Evolutionary conservation across 2,888 invertebrate genomes (phyloP), one percentile per base, ranked within the genome.

Genomic region (Caenorhabditis afra): DNA sequence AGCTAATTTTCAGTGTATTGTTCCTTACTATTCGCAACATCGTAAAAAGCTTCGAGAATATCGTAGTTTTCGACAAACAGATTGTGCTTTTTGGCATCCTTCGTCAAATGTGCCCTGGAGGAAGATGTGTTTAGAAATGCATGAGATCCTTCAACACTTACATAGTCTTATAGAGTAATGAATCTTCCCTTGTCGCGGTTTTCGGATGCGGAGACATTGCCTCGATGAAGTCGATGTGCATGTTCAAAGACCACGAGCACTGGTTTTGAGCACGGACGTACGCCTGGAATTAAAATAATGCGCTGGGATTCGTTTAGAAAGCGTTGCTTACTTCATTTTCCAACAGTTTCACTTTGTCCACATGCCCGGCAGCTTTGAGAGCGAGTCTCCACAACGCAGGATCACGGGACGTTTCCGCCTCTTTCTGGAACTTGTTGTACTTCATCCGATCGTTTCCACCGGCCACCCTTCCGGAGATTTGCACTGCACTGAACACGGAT

Each of bases 381-480:
- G 50, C 68, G 29, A 76, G 18, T 52, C 76, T 57, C 68, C 68
- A 76, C 0, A 76, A 22, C 3, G 64, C 47, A 16, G 76, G 68
- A 45, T 76, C 76, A 1, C 16, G 55, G 22, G 53, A 18, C 0
- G 11, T 35, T 44, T 16, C 10, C n/a, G 64, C 57, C 18, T 44
- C 39, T 20, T 53, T 18, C 20, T n/a, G 11, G 20, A 12, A 39
- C 5, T 37, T 20, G 3, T n/a, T n/a, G 18, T 18, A 58, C 18
- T 50, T 7, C 18, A 45, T 18, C 29, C 35, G 29, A 8, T 7
- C 22, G 23, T 59, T 53, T 16, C 52, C 35, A 7, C n/a, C 18
- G 23, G 11, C 16, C 1, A 10, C 20, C 4, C 22, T 44, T 7
- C 3, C 20, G 5, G 39, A 35, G 12, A 67, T 29, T n/a, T 41